Evolutionary conservation across 2,113 vertebrate species (phyloP), one percentile per base, ranked within the genome.

Genomic region (Halichoeres trimaculatus): DNA sequence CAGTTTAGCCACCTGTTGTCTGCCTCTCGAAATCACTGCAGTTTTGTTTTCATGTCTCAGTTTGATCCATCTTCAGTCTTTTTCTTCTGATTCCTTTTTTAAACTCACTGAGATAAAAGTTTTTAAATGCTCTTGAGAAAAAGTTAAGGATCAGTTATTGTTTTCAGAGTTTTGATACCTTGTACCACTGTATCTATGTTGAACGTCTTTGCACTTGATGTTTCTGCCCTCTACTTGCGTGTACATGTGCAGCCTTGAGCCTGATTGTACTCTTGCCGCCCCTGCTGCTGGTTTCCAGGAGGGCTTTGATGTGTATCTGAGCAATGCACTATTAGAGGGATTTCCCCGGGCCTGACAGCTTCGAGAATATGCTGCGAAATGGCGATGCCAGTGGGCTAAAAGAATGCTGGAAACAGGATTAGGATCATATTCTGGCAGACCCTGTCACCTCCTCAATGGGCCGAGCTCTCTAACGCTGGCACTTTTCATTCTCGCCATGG

Each of bases 401-500:
- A 93, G 95, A 96, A 93, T 95, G 95, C 94, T 96, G 87, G 94
- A 94, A 96, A 96, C 93, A 93, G 95, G 96, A 96, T 97, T 96
- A 97, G 95, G 95, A 95, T 96, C 95, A 95, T 96, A 96, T 97
- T 96, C 95, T 96, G 95, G 94, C 93, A 95, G 94, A 80, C 92
- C 76, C 88, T 96, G 96, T 96, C 96, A 96, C 88, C 83, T 23
- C 53, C 92, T 96, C 93, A 96, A 95, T 96, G 93, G 93, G 91
- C 90, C 92, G 60, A 88, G 93, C 92, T 95, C 95, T 93, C 94
- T 93, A 91, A 94, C 77, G 92, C 92, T 94, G 94, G 93, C 94
- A 92, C 92, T 92, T 93, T 90, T 93, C 93, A 93, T 93, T 94
- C 86, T 94, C 81, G 79, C 87, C 88, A 85, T 88, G 2, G 62